A percentile compares a stretch with the other conserved stretches of the same genome.
Evolutionary conservation across 2,113 vertebrate genomes (phyloP).

Genomic region (Pundamilia nyererei): DNA sequence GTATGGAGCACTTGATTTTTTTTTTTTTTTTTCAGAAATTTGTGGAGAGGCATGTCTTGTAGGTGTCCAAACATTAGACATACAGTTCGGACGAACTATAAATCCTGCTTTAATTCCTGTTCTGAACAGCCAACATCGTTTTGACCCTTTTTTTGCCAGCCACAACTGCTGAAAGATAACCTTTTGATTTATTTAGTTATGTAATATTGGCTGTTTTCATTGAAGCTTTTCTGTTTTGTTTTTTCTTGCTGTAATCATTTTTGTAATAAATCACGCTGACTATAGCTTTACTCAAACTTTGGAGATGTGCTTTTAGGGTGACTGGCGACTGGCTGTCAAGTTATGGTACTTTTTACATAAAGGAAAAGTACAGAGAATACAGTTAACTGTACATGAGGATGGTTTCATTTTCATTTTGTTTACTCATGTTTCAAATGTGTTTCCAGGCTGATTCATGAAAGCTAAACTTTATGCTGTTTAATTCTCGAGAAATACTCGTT

Average conservation of each 20-base stretch:
- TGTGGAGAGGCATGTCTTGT: not conserved
- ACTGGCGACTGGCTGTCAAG: not conserved
- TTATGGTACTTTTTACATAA: not conserved
- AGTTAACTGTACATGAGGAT: not conserved
- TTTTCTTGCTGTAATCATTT: not conserved
- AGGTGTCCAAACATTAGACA: not conserved
- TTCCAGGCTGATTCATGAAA: not conserved
- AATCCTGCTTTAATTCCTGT: not conserved
- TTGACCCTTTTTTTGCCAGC: not conserved
- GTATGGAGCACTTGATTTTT: not conserved
- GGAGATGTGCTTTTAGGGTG: not conserved
- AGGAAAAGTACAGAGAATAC: not conserved
- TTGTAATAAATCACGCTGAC: not conserved
- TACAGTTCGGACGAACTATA: not conserved
- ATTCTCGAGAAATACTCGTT: not conserved
- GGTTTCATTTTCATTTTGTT: not conserved
- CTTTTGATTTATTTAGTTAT: not conserved
- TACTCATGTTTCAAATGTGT: not conserved
- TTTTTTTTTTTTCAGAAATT: not conserved
- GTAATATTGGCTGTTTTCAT: not conserved
- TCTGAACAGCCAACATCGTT: not conserved
- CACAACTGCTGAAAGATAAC: not conserved
- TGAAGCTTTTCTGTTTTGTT: not conserved
- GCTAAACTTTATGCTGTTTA: not conserved
- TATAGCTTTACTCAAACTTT: not conserved